Base-by-base conservation (phyloP, 2,113 vertebrate genomes). In the Hippopotamus amphibius region DNA sequence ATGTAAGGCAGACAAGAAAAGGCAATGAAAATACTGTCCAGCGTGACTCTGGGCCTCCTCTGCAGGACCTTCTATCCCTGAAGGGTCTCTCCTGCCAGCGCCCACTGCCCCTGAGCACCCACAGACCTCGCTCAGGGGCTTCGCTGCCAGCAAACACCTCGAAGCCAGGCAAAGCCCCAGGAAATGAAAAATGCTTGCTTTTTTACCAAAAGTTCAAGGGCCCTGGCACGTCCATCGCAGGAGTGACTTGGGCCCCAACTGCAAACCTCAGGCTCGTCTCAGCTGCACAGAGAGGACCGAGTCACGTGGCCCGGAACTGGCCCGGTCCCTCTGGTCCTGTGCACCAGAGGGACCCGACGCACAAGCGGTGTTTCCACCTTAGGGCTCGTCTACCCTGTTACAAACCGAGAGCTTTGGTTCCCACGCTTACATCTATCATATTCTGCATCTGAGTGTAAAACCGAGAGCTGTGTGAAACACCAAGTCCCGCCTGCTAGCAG, bases 381-480 rank as follows among this genome's bases (percentile, higher is more conserved):
- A 24, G 30, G 46, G 48, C 30, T 21, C 3, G 0, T 17, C 48
- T 21, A 21, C 30, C 33, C 9, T 5, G 3, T 6, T 24, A 26
- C 22, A 21, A 13, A 24, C 48, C 12, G 0, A 24, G 22, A 12
- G 55, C 24, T 33, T 2, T 2, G 6, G 28, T 17, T 26, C 4
- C 5, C 0, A 1, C 0, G 1, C 33, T 13, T 33, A 13, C 30
- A 48, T 26, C 33, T 13, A 2, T 59, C 84, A 1, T 3, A 24
- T 9, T 3, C 26, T 0, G 2, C 0, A 0, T 53, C 85, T 26
- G n/a, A 65, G 14, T 26, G 53, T 26, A 61, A 41, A 53, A 14
- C 28, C 3, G 7, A 28, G 19, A 33, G 12, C 30, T 0, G 1
- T 41, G 24, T 4, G 26, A 14, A 33, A 50, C 50, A 1, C 83